Base-by-base conservation (phyloP, 2,113 vertebrate genomes). In the Phoenicopterus ruber region DNA sequence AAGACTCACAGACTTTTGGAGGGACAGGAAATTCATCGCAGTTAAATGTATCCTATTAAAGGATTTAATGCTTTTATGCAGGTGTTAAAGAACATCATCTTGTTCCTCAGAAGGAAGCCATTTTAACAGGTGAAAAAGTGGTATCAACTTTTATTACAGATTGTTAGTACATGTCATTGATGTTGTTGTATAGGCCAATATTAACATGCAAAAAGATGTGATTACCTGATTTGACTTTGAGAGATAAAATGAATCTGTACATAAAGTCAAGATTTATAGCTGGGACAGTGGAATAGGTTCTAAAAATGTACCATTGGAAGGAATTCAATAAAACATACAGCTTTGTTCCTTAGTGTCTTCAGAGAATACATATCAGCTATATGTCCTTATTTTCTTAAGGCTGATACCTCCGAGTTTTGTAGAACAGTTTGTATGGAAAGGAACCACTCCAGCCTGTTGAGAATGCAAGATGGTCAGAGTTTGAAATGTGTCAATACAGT, bases 401-500 rank as follows among this genome's bases (percentile, higher is more conserved):
- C 14, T 49, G 26, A 73, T 77, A 34, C 11, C 28, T 77, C 58
- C 4, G 28, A 62, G 15, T 71, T 67, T 76, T 82, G 25, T 59
- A 62, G 63, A 88, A 69, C 10, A 57, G 16, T 58, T 62, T 79
- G 17, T 57, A 36, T 57, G 44, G 54, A 94, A 90, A 62, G 18
- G 65, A 85, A 54, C 71, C 4, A 47, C 46, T 66, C 9, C 34
- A 66, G 32, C 49, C 72, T 90, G 9, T 42, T 54, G 90, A 49
- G 46, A 46, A 46, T 46, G 46, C 17, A 46, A 46, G 46, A 46
- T 46, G 46, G 15, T 46, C 46, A 46, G 46, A 46, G 42, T 42
- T 42, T 85, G 66, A 91, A 93, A 90, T 57, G 36, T 84, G 91
- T 66, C 95, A 86, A 38, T 86, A 46, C 24, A 78, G 12, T 78